Evolutionary conservation across 1,140 invertebrate species (phyloP), one percentile per base, ranked within the genome.

Genomic region (Plodia interpunctella): DNA sequence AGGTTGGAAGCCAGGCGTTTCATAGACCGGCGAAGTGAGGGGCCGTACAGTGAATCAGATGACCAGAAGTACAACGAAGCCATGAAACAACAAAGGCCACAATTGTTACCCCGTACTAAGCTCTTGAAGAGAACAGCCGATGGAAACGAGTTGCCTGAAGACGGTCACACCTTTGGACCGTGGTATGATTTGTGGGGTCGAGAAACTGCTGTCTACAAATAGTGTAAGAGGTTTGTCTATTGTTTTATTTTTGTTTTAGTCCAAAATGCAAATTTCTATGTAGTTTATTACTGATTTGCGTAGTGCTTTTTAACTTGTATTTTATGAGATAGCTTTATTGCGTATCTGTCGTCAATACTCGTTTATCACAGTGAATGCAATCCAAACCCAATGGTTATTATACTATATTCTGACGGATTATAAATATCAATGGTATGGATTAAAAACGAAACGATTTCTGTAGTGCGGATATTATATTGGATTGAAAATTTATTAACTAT

Each of bases 131-230:
- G 67, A 70, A 74, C 76, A 19, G 83, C 63, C 25, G 90, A 80
- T 71, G 84, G 70, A 76, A 89, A 66, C 19, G 91, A 91, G 60
- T 88, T 92, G 55, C 91, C 92, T 54, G 91, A 92, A 67, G 92
- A 93, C 32, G 90, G 91, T 25, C 88, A 92, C 74, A 94, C 94
- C 61, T 96, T 95, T 78, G 95, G 95, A 0, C 95, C 95, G 0
- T 97, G 96, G 96, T 97, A 96, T 73, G 95, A 96, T 83, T 91
- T 96, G 38, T 96, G 95, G 95, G 95, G 94, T 63, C 76, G 86
- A 62, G 91, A 91, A 79, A 80, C 82, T 44, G 74, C 78, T 53
- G 84, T 90, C 69, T 87, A 90, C 77, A 88, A 90, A 66, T 90
- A 87, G 68, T 20, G 15, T 72, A 63, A 57, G 44, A 78, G 71